Conservation (phyloP, 1,140 invertebrate species). For the Oncopodura yosiiana region DNA sequence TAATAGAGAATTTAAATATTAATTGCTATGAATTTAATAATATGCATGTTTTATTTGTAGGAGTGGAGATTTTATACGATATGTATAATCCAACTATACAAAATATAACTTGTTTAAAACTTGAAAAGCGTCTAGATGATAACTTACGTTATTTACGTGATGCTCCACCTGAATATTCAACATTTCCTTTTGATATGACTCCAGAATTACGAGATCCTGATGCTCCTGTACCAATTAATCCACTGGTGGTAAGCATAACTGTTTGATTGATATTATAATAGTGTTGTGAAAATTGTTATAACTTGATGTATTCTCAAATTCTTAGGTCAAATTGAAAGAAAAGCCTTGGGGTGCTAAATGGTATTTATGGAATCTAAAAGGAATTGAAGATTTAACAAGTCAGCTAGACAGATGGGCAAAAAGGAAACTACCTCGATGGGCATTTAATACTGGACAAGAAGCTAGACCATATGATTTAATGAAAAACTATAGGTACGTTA, state of each 20-base stretch:
- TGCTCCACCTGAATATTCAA: conserved; percentile 84
- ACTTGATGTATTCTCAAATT: conserved; percentile 1
- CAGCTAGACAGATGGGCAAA: conserved; percentile 51
- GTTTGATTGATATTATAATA: conserved; percentile 13
- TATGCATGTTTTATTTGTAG: conserved; percentile 42
- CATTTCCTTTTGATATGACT: conserved; percentile 87
- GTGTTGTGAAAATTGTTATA: conserved; percentile 3
- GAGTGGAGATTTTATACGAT: conserved; percentile 78
- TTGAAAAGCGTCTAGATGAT: conserved; percentile 90
- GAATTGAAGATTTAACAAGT: conserved; percentile 55
- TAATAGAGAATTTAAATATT: neutral
- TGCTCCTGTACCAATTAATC: conserved; percentile 72
- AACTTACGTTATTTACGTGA: conserved; percentile 84
- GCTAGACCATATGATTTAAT: conserved; percentile 75
- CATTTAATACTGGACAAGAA: conserved; percentile 36
- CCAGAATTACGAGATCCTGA: conserved; percentile 65
- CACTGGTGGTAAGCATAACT: conserved; percentile 69
- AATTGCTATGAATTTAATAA: conserved; percentile 11
- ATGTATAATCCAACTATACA: conserved; percentile 89
- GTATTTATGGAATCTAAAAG: conserved; percentile 69
- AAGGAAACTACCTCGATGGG: conserved; percentile 58
- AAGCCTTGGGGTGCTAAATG: conserved; percentile 76
- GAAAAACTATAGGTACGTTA: conserved; percentile 70
- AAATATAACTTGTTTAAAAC: conserved; percentile 74
- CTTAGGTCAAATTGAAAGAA: conserved; percentile 66